Evolutionary conservation across 2,888 invertebrate genomes (phyloP).

Genomic region (Lasioglossum lativentre): DNA sequence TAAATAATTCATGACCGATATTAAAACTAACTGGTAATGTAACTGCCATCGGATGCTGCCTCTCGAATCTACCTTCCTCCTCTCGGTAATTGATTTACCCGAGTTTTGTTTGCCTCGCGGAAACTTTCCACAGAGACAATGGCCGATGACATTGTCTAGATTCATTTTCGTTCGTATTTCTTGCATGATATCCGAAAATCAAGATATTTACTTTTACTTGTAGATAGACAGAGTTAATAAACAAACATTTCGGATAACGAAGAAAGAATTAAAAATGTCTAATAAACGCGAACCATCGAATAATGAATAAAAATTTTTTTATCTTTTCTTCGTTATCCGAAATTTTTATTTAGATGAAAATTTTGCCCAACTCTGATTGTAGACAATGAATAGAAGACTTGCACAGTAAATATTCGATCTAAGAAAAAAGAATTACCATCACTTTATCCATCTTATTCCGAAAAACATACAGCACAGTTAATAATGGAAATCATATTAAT

Average conservation of each 20-base stretch:
- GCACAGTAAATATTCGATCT: too few species aligned
- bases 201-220: not conserved
- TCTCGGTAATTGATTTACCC: not conserved
- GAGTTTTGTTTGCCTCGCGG: not conserved
- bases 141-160: not conserved
- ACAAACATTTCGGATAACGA: too few species aligned
- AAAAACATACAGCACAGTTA: not conserved
- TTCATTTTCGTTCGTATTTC: not conserved
- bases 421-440: not conserved
- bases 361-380: too few species aligned
- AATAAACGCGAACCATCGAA: too few species aligned
- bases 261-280: too few species aligned
- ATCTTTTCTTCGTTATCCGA: too few species aligned
- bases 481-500: not conserved
- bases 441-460: not conserved
- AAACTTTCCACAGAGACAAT: not conserved
- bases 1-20: conserved; percentile 61
- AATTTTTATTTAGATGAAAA: too few species aligned
- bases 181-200: not conserved
- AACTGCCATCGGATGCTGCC: not conserved
- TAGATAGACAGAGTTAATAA: too few species aligned
- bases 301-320: too few species aligned
- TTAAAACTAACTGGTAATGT: conserved; percentile 31
- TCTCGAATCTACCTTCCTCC: not conserved
- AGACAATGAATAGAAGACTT: too few species aligned